These are phyloP conservation scores for Hozukius guyotensis DNA, from an alignment of 2,797 vertebrate species.

Conservation along the genomic window DNA sequence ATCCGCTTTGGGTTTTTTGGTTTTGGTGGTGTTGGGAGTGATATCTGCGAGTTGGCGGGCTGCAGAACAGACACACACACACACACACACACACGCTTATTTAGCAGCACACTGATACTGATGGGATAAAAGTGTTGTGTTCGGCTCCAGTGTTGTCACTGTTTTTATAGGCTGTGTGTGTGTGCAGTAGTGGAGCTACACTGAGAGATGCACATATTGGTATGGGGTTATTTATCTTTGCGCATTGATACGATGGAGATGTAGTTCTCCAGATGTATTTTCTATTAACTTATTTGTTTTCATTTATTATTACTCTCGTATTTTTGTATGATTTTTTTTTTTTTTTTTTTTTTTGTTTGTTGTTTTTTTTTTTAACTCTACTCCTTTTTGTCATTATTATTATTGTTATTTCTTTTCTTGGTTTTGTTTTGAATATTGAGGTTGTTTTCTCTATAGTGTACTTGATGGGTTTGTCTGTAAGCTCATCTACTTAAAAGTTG, in stretches of 20 bases:
- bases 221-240: slow-evolving; percentile 14
- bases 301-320: too few relatives aligned
- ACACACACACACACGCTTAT: neutral
- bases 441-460: too few relatives aligned
- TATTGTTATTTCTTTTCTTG: too few relatives aligned
- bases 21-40: neutral
- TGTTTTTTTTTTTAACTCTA: too few relatives aligned
- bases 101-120: neutral
- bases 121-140: slow-evolving; percentile 25
- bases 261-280: neutral
- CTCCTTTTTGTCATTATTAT: too few relatives aligned
- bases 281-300: too few relatives aligned
- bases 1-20: neutral
- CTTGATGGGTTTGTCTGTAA: too few relatives aligned
- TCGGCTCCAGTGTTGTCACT: neutral
- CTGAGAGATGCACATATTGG: neutral
- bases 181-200: neutral
- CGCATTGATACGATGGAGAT: slow-evolving; percentile 22
- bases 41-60: slow-evolving; percentile 39
- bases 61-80: slow-evolving; percentile 12
- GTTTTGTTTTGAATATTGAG: too few relatives aligned
- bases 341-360: too few relatives aligned
- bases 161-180: neutral
- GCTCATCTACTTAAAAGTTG: too few relatives aligned
- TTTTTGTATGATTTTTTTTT: too few relatives aligned